These are phyloP conservation scores for Neotragus pygmaeus DNA, from an alignment of 2,113 vertebrate genomes.

Conservation along the genomic window DNA sequence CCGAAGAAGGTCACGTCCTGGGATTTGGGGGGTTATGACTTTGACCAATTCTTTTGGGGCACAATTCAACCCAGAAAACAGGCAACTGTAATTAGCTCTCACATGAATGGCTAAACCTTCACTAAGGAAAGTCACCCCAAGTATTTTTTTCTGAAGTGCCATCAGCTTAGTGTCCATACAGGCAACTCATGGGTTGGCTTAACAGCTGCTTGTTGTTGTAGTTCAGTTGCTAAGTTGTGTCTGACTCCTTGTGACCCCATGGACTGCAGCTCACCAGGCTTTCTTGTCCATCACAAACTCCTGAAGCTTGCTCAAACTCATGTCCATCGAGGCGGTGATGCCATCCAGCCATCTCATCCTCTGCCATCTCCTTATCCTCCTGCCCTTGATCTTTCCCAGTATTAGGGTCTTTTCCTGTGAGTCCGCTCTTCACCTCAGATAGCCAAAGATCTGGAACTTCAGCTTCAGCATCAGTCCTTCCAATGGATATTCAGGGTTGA, in stretches of 20 bases:
- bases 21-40: too few relatives aligned
- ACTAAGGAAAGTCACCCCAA: not conserved
- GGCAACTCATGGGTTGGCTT: not conserved
- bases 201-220: not conserved
- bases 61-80: not conserved
- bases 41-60: not conserved
- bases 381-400: not conserved
- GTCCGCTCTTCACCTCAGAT: not conserved
- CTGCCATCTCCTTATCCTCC: not conserved
- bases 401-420: not conserved
- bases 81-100: not conserved
- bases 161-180: fast-evolving
- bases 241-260: not conserved
- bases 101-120: not conserved
- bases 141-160: not conserved
- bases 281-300: not conserved
- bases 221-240: not conserved
- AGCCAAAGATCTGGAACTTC: not conserved
- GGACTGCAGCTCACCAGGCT: not conserved
- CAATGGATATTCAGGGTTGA: not conserved
- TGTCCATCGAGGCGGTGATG: not conserved
- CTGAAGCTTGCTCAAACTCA: not conserved
- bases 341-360: not conserved
- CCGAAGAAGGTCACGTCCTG: not conserved
- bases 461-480: not conserved